Conservation (phyloP, 2,888 invertebrate species). For the Papilio demoleus region DNA sequence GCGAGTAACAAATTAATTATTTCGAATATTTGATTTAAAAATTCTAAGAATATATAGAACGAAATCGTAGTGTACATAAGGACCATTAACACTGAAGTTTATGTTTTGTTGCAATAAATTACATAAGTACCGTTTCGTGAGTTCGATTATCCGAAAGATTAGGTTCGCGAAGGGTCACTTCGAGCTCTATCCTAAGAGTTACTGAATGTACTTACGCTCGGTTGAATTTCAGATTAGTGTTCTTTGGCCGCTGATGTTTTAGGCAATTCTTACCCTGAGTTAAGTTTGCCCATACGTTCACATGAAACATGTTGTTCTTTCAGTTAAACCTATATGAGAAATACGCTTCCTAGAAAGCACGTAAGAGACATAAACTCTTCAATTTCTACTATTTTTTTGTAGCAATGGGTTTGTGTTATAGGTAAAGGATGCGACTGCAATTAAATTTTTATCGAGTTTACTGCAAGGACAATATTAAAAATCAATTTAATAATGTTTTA, state of each 20-base stretch:
- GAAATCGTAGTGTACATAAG: background rate
- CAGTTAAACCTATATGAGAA: too few species aligned
- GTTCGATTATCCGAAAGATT: conserved; percentile 28
- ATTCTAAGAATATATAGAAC: background rate
- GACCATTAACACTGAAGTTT: background rate
- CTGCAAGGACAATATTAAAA: too few species aligned
- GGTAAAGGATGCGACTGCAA: too few species aligned
- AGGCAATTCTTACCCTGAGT: conserved; percentile 11
- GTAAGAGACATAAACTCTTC: too few species aligned
- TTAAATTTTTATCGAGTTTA: too few species aligned
- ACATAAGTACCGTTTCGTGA: conserved; percentile 12
- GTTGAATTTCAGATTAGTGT: conserved; percentile 61
- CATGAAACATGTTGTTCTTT: background rate
- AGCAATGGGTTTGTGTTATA: too few species aligned
- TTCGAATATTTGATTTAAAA: background rate
- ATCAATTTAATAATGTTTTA: too few species aligned
- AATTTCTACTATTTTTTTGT: too few species aligned
- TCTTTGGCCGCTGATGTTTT: conserved; percentile 34
- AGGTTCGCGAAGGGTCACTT: conserved; percentile 27
- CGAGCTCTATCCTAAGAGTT: conserved; percentile 21
- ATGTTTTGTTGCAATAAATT: conserved; percentile 1
- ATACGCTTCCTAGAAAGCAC: too few species aligned
- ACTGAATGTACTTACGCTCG: conserved; percentile 49
- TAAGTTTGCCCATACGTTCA: background rate
- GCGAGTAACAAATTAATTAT: background rate